Conservation (phyloP, 2,888 invertebrate genomes). For the Leucozona laternaria region DNA sequence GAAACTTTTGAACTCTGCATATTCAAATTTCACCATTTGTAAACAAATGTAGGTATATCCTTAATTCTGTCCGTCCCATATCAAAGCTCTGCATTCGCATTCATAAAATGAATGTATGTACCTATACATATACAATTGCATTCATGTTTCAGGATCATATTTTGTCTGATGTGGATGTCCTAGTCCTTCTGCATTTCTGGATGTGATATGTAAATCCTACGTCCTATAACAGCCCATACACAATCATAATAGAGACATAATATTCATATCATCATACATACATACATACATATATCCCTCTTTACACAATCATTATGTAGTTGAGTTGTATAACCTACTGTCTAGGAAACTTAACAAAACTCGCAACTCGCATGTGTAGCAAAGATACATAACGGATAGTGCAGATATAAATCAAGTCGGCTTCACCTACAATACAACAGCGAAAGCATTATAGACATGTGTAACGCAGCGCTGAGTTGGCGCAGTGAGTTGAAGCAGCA, state of each 20-base stretch:
- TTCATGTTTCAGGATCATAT: conserved; percentile 65
- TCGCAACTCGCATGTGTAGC: conserved; percentile 20
- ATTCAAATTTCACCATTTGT: conserved; percentile 56
- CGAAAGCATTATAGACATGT: too few species aligned
- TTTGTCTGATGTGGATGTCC: conserved; percentile 44
- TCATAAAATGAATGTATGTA: conserved; percentile 43
- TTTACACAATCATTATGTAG: not conserved
- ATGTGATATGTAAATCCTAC: not conserved
- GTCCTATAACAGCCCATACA: not conserved
- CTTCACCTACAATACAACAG: conserved; percentile 43
- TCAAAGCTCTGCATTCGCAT: conserved; percentile 41
- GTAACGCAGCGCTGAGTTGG: too few species aligned
- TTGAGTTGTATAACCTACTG: conserved; percentile 35
- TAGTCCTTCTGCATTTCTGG: conserved; percentile 49
- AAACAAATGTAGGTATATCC: conserved; percentile 45
- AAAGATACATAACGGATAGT: conserved; percentile 39
- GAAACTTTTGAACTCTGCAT: conserved; percentile 61
- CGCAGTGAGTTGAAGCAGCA: too few species aligned
- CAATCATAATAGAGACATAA: conserved; percentile 13
- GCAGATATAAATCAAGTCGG: conserved; percentile 62
- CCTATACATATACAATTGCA: conserved; percentile 40
- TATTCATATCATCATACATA: not conserved
- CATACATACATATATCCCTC: not conserved
- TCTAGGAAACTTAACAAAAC: conserved; percentile 53
- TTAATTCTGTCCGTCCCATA: not conserved